A percentile compares a stretch with the other conserved stretches of the same genome.
Conservation (phyloP, 2,797 vertebrate genomes). For the Neosilurus hyrtlii region DNA sequence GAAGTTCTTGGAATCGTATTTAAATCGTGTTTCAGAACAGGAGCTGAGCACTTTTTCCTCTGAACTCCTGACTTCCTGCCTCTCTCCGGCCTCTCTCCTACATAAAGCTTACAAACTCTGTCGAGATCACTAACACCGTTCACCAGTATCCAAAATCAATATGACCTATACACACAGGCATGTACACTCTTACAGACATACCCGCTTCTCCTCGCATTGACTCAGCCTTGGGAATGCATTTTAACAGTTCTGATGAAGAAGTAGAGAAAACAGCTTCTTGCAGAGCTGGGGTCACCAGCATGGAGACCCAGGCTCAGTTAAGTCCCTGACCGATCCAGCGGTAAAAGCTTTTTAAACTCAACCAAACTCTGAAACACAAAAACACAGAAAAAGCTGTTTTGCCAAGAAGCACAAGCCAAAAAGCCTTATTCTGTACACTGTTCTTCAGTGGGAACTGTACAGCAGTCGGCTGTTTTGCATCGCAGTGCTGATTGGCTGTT, state of each 20-base stretch:
- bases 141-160: constrained; percentile 41
- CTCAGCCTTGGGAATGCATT: constrained; percentile 16
- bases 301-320: neutral
- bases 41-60: constrained; percentile 1
- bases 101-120: constrained; percentile 37
- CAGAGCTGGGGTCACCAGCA: constrained; percentile 11
- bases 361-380: constrained; percentile 4
- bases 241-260: constrained; percentile 24
- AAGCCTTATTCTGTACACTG: neutral
- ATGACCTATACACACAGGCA: constrained; percentile 30
- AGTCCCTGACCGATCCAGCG: neutral
- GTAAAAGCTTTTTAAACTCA: constrained; percentile 13
- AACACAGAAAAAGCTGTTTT: neutral
- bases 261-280: constrained; percentile 19
- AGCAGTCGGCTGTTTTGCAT: neutral
- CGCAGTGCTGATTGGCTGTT: neutral
- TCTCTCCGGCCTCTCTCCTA: constrained; percentile 23
- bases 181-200: constrained; percentile 13
- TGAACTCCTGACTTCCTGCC: neutral
- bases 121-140: constrained; percentile 37
- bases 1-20: neutral
- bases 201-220: constrained; percentile 7
- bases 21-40: neutral
- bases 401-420: neutral
- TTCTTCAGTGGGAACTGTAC: neutral